These are phyloP conservation scores for Epizoanthus scotinus DNA, from an alignment of 92 coral and sea anemone genomes.

Conservation along the genomic window DNA sequence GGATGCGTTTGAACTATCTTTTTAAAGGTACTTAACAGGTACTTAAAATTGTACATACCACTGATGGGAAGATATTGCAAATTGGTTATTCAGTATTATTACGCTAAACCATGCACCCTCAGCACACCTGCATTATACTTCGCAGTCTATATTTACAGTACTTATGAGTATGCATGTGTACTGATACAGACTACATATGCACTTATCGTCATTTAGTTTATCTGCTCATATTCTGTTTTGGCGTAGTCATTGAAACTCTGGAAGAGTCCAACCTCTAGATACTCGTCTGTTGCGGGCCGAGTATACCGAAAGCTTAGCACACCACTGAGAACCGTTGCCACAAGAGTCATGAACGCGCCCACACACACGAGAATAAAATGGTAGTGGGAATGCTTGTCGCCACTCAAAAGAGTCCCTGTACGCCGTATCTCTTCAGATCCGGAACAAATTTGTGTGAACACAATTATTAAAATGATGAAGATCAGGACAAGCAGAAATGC, in stretches of 20 bases:
- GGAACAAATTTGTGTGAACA: conserved; percentile 21
- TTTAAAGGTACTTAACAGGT: too few relatives aligned
- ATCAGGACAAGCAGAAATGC: conserved; percentile 42
- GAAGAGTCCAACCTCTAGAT: conserved; percentile 44
- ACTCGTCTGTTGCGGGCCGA: conserved; percentile 41
- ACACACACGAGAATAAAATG: conserved; percentile 52
- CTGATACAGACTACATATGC: too few relatives aligned
- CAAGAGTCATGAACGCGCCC: conserved; percentile 44
- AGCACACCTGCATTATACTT: too few relatives aligned
- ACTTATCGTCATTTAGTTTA: conserved; percentile 27
- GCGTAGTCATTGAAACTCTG: conserved; percentile 50
- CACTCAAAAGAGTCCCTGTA: conserved; percentile 51
- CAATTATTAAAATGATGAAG: conserved; percentile 54
- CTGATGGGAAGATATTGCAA: too few relatives aligned
- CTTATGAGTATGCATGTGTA: too few relatives aligned
- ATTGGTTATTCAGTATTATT: too few relatives aligned
- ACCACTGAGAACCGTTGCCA: conserved; percentile 49
- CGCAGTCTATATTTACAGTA: too few relatives aligned
- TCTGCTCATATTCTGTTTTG: conserved; percentile 43
- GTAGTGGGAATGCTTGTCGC: conserved; percentile 30
- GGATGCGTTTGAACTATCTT: too few relatives aligned
- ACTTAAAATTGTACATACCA: too few relatives aligned
- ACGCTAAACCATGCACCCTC: too few relatives aligned
- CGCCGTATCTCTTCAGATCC: background rate
- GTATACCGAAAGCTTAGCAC: conserved; percentile 25